Percentiles rank a stretch among this genome's conserved stretches.
Evolutionary conservation across 2,113 vertebrate species (phyloP).

Genomic region (Odobenus rosmarus): DNA sequence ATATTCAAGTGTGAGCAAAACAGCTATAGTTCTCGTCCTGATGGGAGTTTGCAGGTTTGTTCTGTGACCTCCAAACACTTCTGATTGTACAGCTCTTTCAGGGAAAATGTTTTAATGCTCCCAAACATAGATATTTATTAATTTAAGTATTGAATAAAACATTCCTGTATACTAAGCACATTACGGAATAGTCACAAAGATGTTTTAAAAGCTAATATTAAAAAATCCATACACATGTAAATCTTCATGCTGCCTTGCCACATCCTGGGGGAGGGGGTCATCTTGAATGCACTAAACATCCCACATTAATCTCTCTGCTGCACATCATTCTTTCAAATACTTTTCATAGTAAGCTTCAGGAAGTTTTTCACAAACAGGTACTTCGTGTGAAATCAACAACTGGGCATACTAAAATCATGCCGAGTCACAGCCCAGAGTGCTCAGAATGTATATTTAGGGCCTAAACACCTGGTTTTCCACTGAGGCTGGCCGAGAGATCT

Average conservation of each 20-base stretch:
- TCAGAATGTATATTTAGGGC: constrained; percentile 46
- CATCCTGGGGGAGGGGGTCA: background rate
- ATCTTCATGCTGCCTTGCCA: background rate
- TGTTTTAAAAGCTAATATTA: background rate
- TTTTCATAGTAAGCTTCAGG: background rate
- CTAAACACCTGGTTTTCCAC: background rate
- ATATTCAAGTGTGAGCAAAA: background rate
- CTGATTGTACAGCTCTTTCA: background rate
- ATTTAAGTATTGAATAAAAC: constrained; percentile 20
- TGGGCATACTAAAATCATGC: background rate
- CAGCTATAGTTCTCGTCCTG: background rate
- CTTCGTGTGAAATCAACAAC: background rate
- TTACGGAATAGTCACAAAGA: constrained; percentile 39
- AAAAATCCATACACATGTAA: background rate
- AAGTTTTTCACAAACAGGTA: background rate
- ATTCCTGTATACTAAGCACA: background rate
- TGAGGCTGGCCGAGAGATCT: constrained; percentile 41
- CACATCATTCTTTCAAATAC: background rate
- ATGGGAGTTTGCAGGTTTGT: background rate
- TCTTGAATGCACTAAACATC: background rate
- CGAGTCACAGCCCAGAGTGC: background rate
- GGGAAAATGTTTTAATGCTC: background rate
- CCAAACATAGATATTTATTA: background rate
- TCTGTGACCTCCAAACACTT: background rate
- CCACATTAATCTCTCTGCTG: background rate